Conservation (phyloP, 2,797 vertebrate species). For the Florisuga fusca region DNA sequence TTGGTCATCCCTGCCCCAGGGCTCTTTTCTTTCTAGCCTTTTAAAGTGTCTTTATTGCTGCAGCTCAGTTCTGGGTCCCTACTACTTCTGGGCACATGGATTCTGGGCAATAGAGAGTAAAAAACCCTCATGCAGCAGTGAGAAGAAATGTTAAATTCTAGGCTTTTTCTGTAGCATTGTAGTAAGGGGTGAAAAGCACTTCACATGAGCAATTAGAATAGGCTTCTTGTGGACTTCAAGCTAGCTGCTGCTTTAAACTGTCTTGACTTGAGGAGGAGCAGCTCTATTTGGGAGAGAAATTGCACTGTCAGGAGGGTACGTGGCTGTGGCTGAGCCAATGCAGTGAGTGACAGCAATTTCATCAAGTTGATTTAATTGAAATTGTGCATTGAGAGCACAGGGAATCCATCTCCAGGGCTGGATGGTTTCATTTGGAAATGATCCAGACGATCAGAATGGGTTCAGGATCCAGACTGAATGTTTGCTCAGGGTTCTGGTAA, state of each 20-base stretch:
- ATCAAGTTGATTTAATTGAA: neutral
- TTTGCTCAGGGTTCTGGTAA: neutral
- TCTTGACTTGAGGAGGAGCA: neutral
- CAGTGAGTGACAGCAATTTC: neutral
- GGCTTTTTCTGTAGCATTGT: rapidly evolving
- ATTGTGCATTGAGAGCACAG: neutral
- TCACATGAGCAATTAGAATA: neutral
- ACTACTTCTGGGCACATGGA: rapidly evolving
- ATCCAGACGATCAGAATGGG: neutral
- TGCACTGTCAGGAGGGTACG: neutral
- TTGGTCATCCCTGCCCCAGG: neutral
- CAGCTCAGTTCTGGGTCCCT: neutral
- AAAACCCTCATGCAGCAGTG: rapidly evolving
- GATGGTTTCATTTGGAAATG: neutral
- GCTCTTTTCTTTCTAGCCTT: rapidly evolving
- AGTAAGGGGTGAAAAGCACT: neutral
- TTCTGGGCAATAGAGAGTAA: rapidly evolving
- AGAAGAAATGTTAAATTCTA: neutral
- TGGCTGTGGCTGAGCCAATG: neutral
- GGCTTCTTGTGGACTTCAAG: neutral
- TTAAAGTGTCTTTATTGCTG: rapidly evolving
- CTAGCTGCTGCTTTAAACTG: neutral
- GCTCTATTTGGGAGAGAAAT: neutral
- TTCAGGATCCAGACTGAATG: slow-evolving; percentile 2
- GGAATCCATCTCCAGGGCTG: neutral